Base-by-base conservation (phyloP, 2,888 invertebrate species). In the Patella pellucida region DNA sequence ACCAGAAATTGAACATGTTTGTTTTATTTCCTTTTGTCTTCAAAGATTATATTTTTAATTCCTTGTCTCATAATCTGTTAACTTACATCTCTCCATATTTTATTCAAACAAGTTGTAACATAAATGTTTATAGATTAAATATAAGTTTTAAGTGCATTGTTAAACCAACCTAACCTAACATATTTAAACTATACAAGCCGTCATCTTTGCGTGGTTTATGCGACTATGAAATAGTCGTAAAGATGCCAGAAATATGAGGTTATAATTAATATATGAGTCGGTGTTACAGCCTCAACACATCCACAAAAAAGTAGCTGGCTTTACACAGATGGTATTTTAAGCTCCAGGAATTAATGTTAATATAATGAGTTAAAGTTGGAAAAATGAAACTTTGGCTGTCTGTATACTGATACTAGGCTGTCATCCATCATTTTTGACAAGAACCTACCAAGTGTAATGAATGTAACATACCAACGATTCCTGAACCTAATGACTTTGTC, bases 341-440 rank as follows among this genome's bases (percentile, higher is more conserved):
- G 41, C 41, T 41, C 41, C 41, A 41, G 1, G 19, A 19, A 62
- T 23, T 62, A 23, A 62, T 62, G 62, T 62, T 23, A 23, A 23
- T 62, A 23, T 62, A 62, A 62, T 62, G 62, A 62, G 62, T 62
- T 62, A 23, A 23, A 23, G 23, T 19, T 62, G 62, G 19, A 23
- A 62, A 62, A 62, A 62, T 62, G 62, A 23, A 62, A 23, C 62
- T 62, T 62, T 23, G 62, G 19, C 62, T 62, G 23, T 62, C 19
- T 62, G 62, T 62, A 62, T 62, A 62, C 19, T 19, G 62, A 62
- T 19, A 62, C 23, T 62, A 23, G 19, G 62, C 62, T 23, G 62
- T 23, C 62, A 62, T 62, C 23, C 19, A 62, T 62, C 62, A 62
- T 62, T 62, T 62, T 62, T 62, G 62, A 62, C 62, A 62, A 62